Conservation (phyloP, 2,888 invertebrate genomes). For the Cephonodes hylas region DNA sequence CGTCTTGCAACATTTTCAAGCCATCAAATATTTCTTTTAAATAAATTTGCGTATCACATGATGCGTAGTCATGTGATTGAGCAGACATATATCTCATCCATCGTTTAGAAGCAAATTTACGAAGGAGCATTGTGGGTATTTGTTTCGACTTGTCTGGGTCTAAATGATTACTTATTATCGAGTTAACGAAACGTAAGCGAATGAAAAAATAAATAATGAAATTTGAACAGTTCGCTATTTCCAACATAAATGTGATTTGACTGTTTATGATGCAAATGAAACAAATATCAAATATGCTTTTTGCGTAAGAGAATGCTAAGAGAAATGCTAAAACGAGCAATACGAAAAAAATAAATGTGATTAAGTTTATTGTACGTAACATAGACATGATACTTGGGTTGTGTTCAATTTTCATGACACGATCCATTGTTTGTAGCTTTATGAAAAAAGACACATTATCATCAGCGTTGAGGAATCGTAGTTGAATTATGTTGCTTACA, state of each 20-base stretch:
- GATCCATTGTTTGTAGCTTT: conserved; percentile 54
- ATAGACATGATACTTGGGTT: conserved; percentile 35
- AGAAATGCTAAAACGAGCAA: conserved; percentile 20
- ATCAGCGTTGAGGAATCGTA: conserved; percentile 47
- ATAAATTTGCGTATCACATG: conserved; percentile 21
- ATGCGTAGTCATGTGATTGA: background rate
- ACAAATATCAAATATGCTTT: conserved; percentile 17
- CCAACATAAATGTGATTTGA: conserved; percentile 39
- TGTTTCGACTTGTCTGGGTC: conserved; percentile 16
- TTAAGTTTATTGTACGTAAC: conserved; percentile 28
- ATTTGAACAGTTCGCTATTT: conserved; percentile 45
- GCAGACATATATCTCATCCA: background rate
- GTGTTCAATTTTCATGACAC: conserved; percentile 46
- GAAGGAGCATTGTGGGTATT: background rate
- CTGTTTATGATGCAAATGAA: conserved; percentile 29
- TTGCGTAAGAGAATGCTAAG: conserved; percentile 16
- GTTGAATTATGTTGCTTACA: conserved; percentile 39
- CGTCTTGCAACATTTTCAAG: conserved; percentile 24
- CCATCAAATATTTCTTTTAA: conserved; percentile 33
- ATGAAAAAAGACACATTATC: conserved; percentile 47
- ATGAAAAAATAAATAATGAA: conserved; percentile 44
- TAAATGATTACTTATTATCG: conserved; percentile 48
- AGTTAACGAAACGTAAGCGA: conserved; percentile 49
- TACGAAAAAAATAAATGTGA: conserved; percentile 27
- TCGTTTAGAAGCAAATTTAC: background rate